Conservation (phyloP, 2,797 vertebrate genomes). For the Molossus alvarezi region DNA sequence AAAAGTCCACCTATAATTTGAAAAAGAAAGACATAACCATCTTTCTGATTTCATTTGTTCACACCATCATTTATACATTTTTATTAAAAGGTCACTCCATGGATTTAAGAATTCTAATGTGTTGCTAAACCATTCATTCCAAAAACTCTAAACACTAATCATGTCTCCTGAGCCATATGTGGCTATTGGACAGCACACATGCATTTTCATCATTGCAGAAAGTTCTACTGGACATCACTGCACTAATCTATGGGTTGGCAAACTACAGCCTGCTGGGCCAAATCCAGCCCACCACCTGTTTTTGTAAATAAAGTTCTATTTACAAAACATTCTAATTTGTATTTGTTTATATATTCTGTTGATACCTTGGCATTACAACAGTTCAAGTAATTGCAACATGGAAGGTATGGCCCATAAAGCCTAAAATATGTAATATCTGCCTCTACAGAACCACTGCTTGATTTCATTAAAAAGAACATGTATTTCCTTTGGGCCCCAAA, state of each 20-base stretch:
- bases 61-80: background rate
- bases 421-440: slow-evolving; percentile 36
- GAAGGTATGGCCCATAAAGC: background rate
- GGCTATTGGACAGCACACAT: background rate
- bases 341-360: background rate
- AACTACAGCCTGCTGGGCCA: background rate
- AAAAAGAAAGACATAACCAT: slow-evolving; percentile 20
- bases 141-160: background rate
- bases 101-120: background rate
- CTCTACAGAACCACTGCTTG: background rate
- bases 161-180: background rate
- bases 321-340: slow-evolving; percentile 7
- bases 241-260: background rate
- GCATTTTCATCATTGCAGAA: slow-evolving; percentile 1
- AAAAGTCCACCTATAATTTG: slow-evolving; percentile 10
- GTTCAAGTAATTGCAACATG: background rate
- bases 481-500: slow-evolving; percentile 58
- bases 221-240: slow-evolving; percentile 22
- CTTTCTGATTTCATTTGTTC: slow-evolving; percentile 33
- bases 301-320: background rate
- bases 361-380: background rate
- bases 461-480: slow-evolving; percentile 47
- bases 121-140: background rate
- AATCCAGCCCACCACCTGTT: background rate
- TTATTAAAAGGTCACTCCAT: slow-evolving; percentile 33